These are phyloP conservation scores for Caradrina clavipalpis DNA, from an alignment of 2,888 invertebrate species.

Conservation along the genomic window DNA sequence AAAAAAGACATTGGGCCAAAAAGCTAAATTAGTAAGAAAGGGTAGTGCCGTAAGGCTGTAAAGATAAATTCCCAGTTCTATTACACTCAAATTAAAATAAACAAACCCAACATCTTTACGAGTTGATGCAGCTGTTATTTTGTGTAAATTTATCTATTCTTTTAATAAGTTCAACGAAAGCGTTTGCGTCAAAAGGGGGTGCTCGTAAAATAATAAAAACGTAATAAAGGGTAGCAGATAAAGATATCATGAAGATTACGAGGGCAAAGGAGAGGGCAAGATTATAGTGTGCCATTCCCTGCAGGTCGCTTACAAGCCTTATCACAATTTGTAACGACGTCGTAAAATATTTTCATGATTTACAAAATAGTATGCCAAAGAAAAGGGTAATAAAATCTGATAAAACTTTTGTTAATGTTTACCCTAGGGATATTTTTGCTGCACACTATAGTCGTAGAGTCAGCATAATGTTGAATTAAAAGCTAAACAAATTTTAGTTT, in stretches of 20 bases:
- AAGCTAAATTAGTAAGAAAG: conserved; percentile 18
- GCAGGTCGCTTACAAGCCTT: conserved; percentile 71
- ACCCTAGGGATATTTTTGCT: not conserved
- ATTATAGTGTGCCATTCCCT: conserved; percentile 72
- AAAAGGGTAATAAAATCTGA: conserved; percentile 12
- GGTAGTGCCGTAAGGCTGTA: conserved; percentile 2
- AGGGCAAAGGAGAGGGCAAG: conserved; percentile 71
- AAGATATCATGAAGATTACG: conserved; percentile 83
- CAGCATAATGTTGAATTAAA: too few species aligned
- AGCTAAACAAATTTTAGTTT: not conserved
- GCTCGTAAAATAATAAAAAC: conserved; percentile 81
- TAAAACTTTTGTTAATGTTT: not conserved
- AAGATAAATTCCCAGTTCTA: conserved; percentile 39
- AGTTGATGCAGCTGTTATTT: conserved; percentile 62
- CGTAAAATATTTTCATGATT: conserved; percentile 66
- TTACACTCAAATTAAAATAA: conserved; percentile 41
- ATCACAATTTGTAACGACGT: conserved; percentile 71
- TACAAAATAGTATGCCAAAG: conserved; percentile 8
- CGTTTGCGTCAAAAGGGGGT: conserved; percentile 63
- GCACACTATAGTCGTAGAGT: not conserved
- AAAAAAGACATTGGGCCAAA: conserved; percentile 10
- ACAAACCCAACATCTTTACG: conserved; percentile 55
- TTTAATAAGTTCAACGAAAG: conserved; percentile 69
- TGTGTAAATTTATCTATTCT: conserved; percentile 70
- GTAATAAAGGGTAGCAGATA: conserved; percentile 79